These are phyloP conservation scores for Lepus americanus DNA, from an alignment of 2,113 vertebrate genomes.

Conservation along the genomic window DNA sequence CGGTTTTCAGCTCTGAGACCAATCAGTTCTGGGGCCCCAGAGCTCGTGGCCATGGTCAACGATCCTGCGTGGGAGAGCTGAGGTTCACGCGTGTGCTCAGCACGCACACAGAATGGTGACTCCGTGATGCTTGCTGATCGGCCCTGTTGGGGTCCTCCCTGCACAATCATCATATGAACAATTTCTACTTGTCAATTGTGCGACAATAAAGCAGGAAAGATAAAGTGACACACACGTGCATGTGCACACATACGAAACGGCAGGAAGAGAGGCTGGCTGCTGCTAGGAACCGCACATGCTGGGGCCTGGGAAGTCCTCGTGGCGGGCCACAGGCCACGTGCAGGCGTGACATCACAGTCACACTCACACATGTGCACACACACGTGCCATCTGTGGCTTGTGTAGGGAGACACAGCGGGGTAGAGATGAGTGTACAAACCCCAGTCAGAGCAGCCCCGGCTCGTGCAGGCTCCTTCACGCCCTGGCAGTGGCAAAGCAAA, in stretches of 20 bases:
- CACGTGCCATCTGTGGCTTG: background rate
- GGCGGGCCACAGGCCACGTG: fast-evolving
- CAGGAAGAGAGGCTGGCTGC: background rate
- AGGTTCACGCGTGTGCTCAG: background rate
- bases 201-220: background rate
- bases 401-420: background rate
- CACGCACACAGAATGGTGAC: background rate
- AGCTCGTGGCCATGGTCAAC: background rate
- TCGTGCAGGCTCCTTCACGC: background rate
- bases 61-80: too few species aligned
- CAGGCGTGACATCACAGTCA: background rate
- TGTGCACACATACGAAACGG: background rate
- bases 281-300: background rate
- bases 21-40: background rate
- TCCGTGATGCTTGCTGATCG: background rate
- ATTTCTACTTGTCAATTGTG: background rate
- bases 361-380: background rate
- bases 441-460: background rate
- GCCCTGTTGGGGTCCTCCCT: background rate
- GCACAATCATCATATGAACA: background rate
- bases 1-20: background rate
- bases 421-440: background rate
- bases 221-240: background rate
- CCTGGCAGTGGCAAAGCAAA: background rate
- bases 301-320: background rate